Percentiles rank a stretch among this genome's conserved stretches.
Conservation (phyloP, 2,888 invertebrate species). For the Ormyrus labotus region DNA sequence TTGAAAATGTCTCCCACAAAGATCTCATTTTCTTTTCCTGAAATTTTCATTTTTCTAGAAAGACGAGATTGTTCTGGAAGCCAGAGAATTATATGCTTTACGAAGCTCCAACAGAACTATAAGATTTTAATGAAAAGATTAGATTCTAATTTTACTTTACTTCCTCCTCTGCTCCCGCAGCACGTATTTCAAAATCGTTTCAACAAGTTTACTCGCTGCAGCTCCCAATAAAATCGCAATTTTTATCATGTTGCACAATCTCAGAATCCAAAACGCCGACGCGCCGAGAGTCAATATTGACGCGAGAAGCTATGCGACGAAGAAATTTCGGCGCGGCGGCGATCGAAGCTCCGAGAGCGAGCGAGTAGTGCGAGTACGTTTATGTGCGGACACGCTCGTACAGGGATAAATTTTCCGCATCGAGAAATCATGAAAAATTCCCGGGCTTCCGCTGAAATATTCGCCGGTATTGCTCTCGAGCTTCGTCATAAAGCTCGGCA, state of each 20-base stretch:
- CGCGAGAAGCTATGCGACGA: neutral
- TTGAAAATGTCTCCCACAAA: neutral
- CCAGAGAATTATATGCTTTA: neutral
- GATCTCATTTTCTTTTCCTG: neutral
- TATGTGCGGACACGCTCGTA: neutral
- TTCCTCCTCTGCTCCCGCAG: neutral
- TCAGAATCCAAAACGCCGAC: neutral
- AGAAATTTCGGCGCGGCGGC: neutral
- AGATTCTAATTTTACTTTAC: neutral
- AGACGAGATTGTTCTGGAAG: neutral
- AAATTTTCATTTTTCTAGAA: neutral
- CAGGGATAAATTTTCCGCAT: neutral
- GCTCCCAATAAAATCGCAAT: no score
- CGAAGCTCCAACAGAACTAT: neutral
- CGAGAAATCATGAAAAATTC: no score
- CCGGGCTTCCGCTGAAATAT: no score
- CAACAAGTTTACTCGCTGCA: neutral
- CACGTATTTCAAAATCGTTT: neutral
- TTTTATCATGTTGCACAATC: neutral
- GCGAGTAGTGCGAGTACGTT: neutral
- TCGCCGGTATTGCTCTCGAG: neutral
- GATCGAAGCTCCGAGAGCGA: no score
- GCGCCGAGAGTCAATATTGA: neutral
- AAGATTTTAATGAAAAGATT: no score
- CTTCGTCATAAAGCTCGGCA: constrained; percentile 15